Evolutionary conservation across 2,888 invertebrate genomes (phyloP), one percentile per base, ranked within the genome.

Genomic region (Drosophila pseudotalamancana): DNA sequence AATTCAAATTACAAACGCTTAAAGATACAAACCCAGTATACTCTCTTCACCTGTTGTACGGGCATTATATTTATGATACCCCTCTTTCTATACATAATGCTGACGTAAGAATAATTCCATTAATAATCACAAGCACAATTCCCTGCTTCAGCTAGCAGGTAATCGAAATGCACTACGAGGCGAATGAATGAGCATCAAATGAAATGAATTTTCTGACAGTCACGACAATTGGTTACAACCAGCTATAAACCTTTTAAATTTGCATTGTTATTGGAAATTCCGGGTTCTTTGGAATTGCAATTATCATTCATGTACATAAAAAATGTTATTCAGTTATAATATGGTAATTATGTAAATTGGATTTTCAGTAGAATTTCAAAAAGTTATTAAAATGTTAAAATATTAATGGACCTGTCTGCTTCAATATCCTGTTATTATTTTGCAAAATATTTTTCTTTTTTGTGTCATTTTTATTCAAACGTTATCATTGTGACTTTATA

Each of bases 271-370:
- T 55, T 49, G 64, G 54, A 56, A 54, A n/a, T 12, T 31, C 29
- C 34, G 23, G 37, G 23, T 85, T 86, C 53, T 8, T 23, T 27
- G 43, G 80, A 86, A 86, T 23, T 12, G 4, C 34, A 18, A 49
- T 46, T 34, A 37, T 25, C 73, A 67, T 54, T 55, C 61, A 73
- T 69, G 70, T 49, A 53, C 11, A 32, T 42, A 25, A 45, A 60
- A 50, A 60, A 51, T 40, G 14, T 29, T 35, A 9, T 29, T 2
- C 27, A 35, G 18, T 1, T 2, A 21, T 27, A 27, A 12, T 42
- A 16, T 39, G 34, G 27, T 12, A 21, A 57, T 46, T 59, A 69
- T 69, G 48, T 16, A 45, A 54, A 53, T 72, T 27, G 9, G 18
- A 14, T 29, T 66, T 42, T 42, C 11, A 45, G 25, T 14, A 23